A percentile compares a stretch with the other conserved stretches of the same genome.
These are phyloP conservation scores for Nothocercus nigrocapillus DNA, from an alignment of 2,113 vertebrate genomes.

Conservation along the genomic window DNA sequence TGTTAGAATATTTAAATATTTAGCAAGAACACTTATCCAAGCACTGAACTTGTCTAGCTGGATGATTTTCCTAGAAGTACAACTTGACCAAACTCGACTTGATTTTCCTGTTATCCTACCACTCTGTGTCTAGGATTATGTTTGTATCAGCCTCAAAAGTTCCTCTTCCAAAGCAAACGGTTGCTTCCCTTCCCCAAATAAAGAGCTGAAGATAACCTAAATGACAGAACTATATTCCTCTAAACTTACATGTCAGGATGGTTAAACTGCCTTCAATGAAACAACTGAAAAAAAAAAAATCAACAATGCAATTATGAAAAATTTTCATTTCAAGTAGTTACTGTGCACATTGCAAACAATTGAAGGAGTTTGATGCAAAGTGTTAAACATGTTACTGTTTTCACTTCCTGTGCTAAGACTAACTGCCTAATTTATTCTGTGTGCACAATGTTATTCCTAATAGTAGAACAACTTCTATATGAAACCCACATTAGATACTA, in stretches of 20 bases:
- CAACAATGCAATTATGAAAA: not conserved
- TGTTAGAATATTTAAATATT: not conserved
- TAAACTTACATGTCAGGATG: not conserved
- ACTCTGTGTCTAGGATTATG: not conserved
- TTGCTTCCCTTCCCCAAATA: not conserved
- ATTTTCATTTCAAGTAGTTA: not conserved
- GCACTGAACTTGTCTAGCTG: not conserved
- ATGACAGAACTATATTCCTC: not conserved
- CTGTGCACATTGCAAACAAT: not conserved
- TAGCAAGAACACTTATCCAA: not conserved
- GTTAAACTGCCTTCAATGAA: not conserved
- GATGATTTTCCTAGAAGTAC: not conserved
- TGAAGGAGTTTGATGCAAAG: not conserved
- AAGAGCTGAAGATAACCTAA: not conserved
- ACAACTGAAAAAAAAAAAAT: not conserved
- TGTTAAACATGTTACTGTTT: not conserved
- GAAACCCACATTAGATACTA: not conserved
- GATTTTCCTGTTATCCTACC: not conserved
- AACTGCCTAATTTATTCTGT: not conserved
- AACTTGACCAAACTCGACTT: not conserved
- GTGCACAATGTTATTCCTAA: not conserved
- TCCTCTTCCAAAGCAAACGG: not conserved
- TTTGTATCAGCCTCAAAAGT: not conserved
- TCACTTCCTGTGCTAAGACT: not conserved
- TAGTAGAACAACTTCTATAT: not conserved